Evolutionary conservation across 2,888 invertebrate species (phyloP), one percentile per base, ranked within the genome.

Genomic region (Drosophila eohydei): DNA sequence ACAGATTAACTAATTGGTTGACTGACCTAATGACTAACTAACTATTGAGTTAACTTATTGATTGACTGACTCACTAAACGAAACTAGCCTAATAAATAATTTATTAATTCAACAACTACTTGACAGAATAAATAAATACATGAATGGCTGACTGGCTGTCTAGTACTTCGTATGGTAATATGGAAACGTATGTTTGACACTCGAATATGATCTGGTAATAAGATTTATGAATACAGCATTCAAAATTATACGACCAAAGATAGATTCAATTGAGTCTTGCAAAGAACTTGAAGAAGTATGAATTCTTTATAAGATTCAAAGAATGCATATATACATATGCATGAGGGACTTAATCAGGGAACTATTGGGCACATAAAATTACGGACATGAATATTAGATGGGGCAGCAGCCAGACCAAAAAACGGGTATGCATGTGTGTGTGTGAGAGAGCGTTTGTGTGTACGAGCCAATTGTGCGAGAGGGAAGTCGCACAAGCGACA

Each of bases 401-500:
- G n/a, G 12, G 12, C 40, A 40, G 36, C 52, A n/a, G 28, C n/a
- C 38, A 28, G 6, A 3, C 36, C n/a, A 11, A 38, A 36, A 36
- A 26, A 5, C n/a, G 26, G 26, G 26, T 36, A 16, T 54, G 21
- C 38, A 21, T 26, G n/a, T 14, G 21, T 38, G 52, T 16, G 12
- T 28, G 38, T 30, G 43, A 3, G 16, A 11, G 14, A 11, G n/a
- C 30, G 36, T 38, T 14, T 48, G 26, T 26, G 40, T 67, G 14
- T 21, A 43, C 9, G 34, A 55, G 38, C 16, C 40, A 58, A 67
- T 57, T 58, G 59, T 38, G 30, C 48, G 11, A 12, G 4, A 43
- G 44, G 54, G 11, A 38, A 72, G 43, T 72, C 51, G 48, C 78
- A 72, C 56, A 57, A 75, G 70, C 59, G 48, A 50, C 59, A 62